phyloP scores from a whole-genome alignment of 2,888 invertebrate species.

The Diarsia mendica region DNA sequence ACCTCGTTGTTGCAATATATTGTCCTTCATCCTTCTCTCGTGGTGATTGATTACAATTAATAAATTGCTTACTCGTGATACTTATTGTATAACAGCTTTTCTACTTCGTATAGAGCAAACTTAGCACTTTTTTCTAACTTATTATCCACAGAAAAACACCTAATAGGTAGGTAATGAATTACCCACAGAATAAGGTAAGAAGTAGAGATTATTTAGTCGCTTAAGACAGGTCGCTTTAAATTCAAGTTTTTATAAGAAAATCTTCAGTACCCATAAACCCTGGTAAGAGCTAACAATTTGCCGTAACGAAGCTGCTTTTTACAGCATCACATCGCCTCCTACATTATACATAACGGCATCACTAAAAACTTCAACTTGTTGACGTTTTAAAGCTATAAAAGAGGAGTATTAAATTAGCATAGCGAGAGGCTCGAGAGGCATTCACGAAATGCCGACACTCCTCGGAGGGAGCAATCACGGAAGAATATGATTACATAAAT shows the following conservation, averaged over 20 bases:
- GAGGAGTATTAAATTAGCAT: constrained; percentile 76
- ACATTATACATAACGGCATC: constrained; percentile 38
- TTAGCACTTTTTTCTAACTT: not conserved
- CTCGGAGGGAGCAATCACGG: constrained; percentile 57
- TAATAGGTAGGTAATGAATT: not conserved
- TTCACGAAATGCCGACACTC: constrained; percentile 66
- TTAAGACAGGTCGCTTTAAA: not conserved
- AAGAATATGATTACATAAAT: constrained; percentile 64
- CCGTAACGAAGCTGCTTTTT: not conserved
- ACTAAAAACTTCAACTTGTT: constrained; percentile 66
- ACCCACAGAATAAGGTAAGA: not conserved
- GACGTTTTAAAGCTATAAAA: constrained; percentile 75
- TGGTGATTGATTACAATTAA: not conserved
- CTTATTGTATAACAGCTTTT: not conserved
- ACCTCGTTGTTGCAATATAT: not conserved
- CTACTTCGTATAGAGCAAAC: not conserved
- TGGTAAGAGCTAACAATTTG: not conserved
- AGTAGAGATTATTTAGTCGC: not conserved
- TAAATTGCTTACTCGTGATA: not conserved
- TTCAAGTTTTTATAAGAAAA: not conserved
- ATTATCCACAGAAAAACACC: not conserved
- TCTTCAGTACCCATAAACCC: not conserved
- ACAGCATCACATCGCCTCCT: constrained; percentile 12
- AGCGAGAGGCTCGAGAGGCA: constrained; percentile 68
- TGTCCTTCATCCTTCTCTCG: not conserved